These are phyloP conservation scores for Byasa hedistus DNA, from an alignment of 2,888 invertebrate genomes.

Conservation along the genomic window DNA sequence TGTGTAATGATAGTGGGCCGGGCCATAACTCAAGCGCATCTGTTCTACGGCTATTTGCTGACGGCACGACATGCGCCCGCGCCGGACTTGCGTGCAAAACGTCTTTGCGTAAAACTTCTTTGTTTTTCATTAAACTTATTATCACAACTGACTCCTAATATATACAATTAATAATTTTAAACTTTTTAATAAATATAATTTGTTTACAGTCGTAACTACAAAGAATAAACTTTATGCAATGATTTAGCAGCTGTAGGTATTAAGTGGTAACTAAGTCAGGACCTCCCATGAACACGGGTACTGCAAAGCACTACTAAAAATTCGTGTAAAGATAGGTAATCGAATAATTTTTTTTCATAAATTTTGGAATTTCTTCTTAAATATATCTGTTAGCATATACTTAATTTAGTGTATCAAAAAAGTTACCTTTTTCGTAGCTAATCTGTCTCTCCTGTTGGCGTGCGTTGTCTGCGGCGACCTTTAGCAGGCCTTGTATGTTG, in stretches of 20 bases:
- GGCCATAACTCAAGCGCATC: constrained; percentile 79
- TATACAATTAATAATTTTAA: too few relatives aligned
- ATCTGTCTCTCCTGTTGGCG: constrained; percentile 97
- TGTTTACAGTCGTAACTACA: too few relatives aligned
- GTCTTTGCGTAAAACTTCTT: constrained; percentile 1
- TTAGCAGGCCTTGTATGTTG: constrained; percentile 96
- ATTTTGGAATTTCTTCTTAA: too few relatives aligned
- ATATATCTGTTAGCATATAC: background rate
- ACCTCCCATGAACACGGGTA: too few relatives aligned
- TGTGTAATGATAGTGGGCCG: constrained; percentile 79
- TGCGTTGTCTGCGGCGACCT: constrained; percentile 98
- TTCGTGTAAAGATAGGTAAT: too few relatives aligned
- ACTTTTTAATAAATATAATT: too few relatives aligned
- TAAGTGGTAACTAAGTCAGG: too few relatives aligned
- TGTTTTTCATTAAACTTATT: constrained; percentile 1
- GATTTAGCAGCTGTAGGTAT: too few relatives aligned
- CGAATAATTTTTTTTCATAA: too few relatives aligned
- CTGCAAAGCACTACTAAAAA: too few relatives aligned
- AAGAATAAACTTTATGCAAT: too few relatives aligned
- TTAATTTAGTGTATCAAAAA: background rate
- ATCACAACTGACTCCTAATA: too few relatives aligned
- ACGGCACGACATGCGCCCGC: constrained; percentile 67
- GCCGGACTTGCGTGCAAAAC: constrained; percentile 31
- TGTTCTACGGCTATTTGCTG: constrained; percentile 78
- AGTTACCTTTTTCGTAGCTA: constrained; percentile 96